Percentiles rank a stretch among this genome's conserved stretches.
These are phyloP conservation scores for Myanophis thanlyinensis DNA, from an alignment of 2,113 vertebrate genomes.

Conservation along the genomic window DNA sequence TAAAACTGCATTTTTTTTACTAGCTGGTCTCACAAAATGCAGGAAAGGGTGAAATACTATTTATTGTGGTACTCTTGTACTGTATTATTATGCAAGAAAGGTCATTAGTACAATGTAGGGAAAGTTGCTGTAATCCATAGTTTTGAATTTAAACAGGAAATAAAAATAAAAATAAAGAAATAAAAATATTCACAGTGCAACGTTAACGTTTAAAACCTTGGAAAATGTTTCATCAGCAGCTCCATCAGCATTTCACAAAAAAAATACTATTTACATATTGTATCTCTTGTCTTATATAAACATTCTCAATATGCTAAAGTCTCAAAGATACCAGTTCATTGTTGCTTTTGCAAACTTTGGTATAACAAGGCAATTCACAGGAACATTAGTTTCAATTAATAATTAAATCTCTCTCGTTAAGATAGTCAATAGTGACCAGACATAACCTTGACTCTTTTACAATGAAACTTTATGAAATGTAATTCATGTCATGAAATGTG, in stretches of 20 bases:
- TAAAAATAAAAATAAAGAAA: neutral
- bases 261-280: neutral
- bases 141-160: neutral
- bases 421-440: neutral
- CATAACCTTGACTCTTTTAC: neutral
- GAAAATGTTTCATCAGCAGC: neutral
- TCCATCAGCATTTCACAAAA: constrained; percentile 28
- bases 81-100: neutral
- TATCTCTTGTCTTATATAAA: constrained; percentile 18
- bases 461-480: neutral
- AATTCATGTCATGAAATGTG: neutral
- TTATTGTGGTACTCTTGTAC: neutral
- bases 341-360: neutral
- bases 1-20: neutral
- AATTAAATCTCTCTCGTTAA: neutral
- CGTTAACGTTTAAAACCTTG: neutral
- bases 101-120: neutral
- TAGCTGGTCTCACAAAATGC: neutral
- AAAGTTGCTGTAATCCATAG: neutral
- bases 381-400: neutral
- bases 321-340: neutral
- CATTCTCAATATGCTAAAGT: neutral
- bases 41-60: neutral
- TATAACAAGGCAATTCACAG: neutral
- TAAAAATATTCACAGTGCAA: neutral